Evolutionary conservation across 2,888 invertebrate species (phyloP).

Genomic region (Drosophila birchii): DNA sequence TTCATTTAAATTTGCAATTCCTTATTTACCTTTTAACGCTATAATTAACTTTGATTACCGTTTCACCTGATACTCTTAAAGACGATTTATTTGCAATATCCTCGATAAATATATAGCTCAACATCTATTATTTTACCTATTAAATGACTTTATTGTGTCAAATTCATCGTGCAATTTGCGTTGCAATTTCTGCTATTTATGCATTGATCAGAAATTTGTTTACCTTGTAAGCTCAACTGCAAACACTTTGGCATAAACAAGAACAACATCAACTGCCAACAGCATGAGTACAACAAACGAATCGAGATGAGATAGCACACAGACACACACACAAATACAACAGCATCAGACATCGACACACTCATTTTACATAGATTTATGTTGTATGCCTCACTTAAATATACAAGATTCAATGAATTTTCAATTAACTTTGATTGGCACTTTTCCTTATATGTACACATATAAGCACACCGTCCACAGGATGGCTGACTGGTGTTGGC

Average conservation of each 20-base stretch:
- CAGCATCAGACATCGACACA: slow-evolving; percentile 8
- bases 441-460: slow-evolving; percentile 64
- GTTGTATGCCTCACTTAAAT: slow-evolving; percentile 71
- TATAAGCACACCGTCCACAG: slow-evolving; percentile 19
- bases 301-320: slow-evolving; percentile 30
- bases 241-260: slow-evolving; percentile 54
- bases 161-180: slow-evolving; percentile 10
- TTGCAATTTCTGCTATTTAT: slow-evolving; percentile 39
- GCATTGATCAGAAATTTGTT: slow-evolving; percentile 65
- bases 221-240: slow-evolving; percentile 73
- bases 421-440: slow-evolving; percentile 79
- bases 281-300: slow-evolving; percentile 24
- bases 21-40: background rate
- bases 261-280: slow-evolving; percentile 14
- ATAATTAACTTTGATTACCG: background rate
- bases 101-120: background rate
- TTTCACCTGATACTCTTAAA: background rate
- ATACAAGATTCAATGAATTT: slow-evolving; percentile 80
- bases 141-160: slow-evolving; percentile 14
- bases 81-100: background rate
- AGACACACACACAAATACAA: slow-evolving; percentile 3
- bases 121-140: background rate
- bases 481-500: slow-evolving; percentile 23
- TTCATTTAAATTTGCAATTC: background rate
- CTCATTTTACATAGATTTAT: slow-evolving; percentile 45